phyloP scores from a whole-genome alignment of 2,797 vertebrate genomes.

The Molossus molossus region DNA sequence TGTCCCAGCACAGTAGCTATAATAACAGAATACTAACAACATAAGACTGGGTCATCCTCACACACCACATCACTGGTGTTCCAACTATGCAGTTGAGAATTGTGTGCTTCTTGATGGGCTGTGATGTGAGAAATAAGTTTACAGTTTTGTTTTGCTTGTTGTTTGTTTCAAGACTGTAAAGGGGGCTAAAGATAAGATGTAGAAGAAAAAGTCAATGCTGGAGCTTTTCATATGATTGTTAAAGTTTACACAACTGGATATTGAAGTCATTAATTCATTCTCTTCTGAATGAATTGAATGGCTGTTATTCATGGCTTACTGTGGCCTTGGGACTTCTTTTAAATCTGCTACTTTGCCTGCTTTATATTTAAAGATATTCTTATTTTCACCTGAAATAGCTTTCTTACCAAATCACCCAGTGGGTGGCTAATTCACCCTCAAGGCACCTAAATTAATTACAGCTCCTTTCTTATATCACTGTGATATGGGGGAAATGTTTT shows the following conservation, averaged over 20 bases:
- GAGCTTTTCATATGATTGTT: background rate
- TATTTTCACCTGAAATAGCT: constrained; percentile 50
- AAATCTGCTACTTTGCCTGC: background rate
- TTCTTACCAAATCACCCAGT: background rate
- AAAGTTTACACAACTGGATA: background rate
- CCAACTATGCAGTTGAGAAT: background rate
- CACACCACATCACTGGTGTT: background rate
- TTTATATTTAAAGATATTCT: constrained; percentile 30
- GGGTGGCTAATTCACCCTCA: background rate
- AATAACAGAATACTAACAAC: background rate
- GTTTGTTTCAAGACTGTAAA: background rate
- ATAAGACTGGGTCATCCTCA: background rate
- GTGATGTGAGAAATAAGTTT: background rate
- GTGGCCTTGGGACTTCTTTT: background rate
- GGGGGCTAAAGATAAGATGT: background rate
- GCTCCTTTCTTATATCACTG: background rate
- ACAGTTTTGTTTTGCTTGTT: background rate
- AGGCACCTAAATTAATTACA: background rate
- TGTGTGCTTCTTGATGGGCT: background rate
- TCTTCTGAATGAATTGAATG: constrained; percentile 26
- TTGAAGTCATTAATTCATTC: constrained; percentile 33
- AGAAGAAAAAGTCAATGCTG: background rate
- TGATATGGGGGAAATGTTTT: background rate
- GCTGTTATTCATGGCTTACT: background rate
- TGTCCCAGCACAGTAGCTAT: too few relatives aligned